A percentile compares a stretch with the other conserved stretches of the same genome.
phyloP scores from a whole-genome alignment of 2,797 vertebrate species.

The Urocyon cinereoargenteus region DNA sequence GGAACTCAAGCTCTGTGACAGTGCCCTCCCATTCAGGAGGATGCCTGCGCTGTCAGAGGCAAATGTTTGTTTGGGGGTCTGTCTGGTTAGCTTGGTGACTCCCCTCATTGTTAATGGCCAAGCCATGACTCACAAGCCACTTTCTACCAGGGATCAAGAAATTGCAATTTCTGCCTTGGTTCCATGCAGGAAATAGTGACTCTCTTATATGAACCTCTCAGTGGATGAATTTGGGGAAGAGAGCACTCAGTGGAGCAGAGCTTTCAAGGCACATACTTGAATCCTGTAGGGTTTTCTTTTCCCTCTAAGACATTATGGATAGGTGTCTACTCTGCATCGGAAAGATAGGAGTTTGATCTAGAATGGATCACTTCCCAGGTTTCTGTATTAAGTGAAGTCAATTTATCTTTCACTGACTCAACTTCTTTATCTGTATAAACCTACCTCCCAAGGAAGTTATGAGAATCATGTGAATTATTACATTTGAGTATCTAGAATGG shows the following conservation, averaged over 20 bases:
- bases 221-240: not conserved
- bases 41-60: not conserved
- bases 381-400: constrained; percentile 35
- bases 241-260: not conserved
- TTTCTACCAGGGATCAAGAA: not conserved
- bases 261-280: not conserved
- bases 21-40: not conserved
- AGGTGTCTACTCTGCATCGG: not conserved
- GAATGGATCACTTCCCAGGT: not conserved
- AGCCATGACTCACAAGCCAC: not conserved
- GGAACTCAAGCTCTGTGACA: not conserved
- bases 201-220: no score
- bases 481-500: not conserved
- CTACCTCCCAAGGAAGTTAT: not conserved
- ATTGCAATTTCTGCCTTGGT: not conserved
- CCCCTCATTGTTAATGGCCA: constrained; percentile 25
- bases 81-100: not conserved
- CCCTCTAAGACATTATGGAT: not conserved
- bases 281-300: not conserved
- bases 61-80: not conserved
- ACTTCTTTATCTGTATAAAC: constrained; percentile 33
- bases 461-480: not conserved
- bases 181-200: not conserved
- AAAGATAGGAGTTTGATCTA: not conserved
- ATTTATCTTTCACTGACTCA: not conserved